phyloP scores from a whole-genome alignment of 2,113 vertebrate genomes.

The Anser brachyrhynchus region DNA sequence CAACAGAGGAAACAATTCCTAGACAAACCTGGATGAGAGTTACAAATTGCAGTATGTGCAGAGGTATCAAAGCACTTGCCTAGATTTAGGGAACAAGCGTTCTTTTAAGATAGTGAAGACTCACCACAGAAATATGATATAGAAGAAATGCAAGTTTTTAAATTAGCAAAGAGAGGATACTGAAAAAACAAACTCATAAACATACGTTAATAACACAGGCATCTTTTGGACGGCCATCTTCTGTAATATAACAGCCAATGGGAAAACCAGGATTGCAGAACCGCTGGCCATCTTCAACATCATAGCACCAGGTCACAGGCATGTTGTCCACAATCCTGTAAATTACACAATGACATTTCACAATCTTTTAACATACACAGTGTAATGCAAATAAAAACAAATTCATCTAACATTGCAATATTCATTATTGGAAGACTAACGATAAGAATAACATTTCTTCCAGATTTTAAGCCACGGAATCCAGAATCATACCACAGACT shows the following conservation, averaged over 20 bases:
- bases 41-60: background rate
- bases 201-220: slow-evolving; percentile 96
- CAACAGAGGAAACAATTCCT: background rate
- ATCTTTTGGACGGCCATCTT: slow-evolving; percentile 90
- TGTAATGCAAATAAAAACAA: background rate
- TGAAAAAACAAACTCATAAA: slow-evolving; percentile 18
- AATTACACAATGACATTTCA: background rate
- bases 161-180: background rate
- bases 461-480: background rate
- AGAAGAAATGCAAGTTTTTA: background rate
- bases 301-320: slow-evolving; percentile 98
- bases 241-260: slow-evolving; percentile 91
- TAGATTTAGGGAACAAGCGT: background rate
- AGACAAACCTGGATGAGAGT: background rate
- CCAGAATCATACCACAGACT: fast-evolving
- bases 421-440: background rate
- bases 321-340: slow-evolving; percentile 98
- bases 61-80: background rate
- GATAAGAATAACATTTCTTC: background rate
- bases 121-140: background rate
- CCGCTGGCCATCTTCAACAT: slow-evolving; percentile 91
- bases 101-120: background rate
- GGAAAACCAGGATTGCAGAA: slow-evolving; percentile 99
- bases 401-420: background rate
- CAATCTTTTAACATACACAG: background rate